Conservation (phyloP, 2,888 invertebrate species). For the Parascotia fuliginaria region DNA sequence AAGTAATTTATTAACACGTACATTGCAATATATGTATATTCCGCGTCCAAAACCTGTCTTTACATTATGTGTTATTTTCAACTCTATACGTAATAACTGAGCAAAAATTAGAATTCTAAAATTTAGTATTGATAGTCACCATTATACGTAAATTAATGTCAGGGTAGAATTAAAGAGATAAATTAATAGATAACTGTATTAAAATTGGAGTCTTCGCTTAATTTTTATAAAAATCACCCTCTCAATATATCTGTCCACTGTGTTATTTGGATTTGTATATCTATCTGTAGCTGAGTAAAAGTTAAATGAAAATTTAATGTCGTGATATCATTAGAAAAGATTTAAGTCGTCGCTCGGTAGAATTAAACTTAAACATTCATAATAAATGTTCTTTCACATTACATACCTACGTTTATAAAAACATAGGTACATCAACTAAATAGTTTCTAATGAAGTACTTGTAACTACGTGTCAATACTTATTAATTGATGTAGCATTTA, state of each 20-base stretch:
- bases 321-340: slow-evolving; percentile 73
- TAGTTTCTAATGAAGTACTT: too few relatives aligned
- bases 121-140: slow-evolving; percentile 87
- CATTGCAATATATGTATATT: slow-evolving; percentile 39
- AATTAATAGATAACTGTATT: slow-evolving; percentile 73
- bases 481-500: too few relatives aligned
- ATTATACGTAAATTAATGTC: slow-evolving; percentile 96
- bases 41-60: slow-evolving; percentile 49
- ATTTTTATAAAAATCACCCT: slow-evolving; percentile 74
- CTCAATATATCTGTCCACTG: slow-evolving; percentile 80
- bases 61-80: slow-evolving; percentile 44
- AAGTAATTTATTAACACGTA: slow-evolving; percentile 49
- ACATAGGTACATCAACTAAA: too few relatives aligned
- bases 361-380: slow-evolving; percentile 29
- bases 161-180: slow-evolving; percentile 87
- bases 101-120: slow-evolving; percentile 75
- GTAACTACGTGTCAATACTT: too few relatives aligned
- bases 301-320: slow-evolving; percentile 58
- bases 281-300: slow-evolving; percentile 51
- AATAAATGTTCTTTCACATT: slow-evolving; percentile 2
- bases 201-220: slow-evolving; percentile 73
- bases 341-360: slow-evolving; percentile 61
- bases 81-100: slow-evolving; percentile 74
- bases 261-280: slow-evolving; percentile 58
- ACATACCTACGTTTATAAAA: too few relatives aligned